Percentiles rank a stretch among this genome's conserved stretches.
These are phyloP conservation scores for Endotricha flammealis DNA, from an alignment of 2,888 invertebrate species.

Conservation along the genomic window DNA sequence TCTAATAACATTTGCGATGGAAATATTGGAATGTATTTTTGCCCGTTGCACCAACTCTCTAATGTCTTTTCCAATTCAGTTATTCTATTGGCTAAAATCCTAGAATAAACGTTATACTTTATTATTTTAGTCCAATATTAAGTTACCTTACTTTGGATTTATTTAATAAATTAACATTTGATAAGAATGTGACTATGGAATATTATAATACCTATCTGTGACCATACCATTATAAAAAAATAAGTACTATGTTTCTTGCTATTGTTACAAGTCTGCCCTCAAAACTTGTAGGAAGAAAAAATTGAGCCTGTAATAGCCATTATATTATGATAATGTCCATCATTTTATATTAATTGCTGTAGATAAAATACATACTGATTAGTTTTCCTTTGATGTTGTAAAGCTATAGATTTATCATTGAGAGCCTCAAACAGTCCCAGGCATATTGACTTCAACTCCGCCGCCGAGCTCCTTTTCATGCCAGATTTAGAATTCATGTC, in stretches of 20 bases:
- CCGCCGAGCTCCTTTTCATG: conserved; percentile 74
- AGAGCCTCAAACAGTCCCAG: conserved; percentile 88
- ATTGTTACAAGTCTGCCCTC: too few species aligned
- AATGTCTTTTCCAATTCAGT: conserved; percentile 89
- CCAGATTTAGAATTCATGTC: conserved; percentile 76
- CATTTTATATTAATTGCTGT: too few species aligned
- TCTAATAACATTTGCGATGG: conserved; percentile 83
- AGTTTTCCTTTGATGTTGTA: conserved; percentile 91
- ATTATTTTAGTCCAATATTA: too few species aligned
- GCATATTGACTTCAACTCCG: conserved; percentile 87
- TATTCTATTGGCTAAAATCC: conserved; percentile 88
- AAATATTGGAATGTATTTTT: conserved; percentile 71
- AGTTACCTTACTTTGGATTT: too few species aligned
- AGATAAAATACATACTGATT: conserved; percentile 82
- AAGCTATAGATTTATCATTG: conserved; percentile 90
- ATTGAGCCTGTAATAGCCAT: too few species aligned
- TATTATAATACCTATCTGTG: too few species aligned
- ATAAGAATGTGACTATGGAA: too few species aligned
- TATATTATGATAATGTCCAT: too few species aligned
- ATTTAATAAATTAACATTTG: too few species aligned
- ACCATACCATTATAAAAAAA: too few species aligned
- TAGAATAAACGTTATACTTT: conserved; percentile 47
- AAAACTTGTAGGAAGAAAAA: too few species aligned
- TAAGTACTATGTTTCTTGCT: too few species aligned
- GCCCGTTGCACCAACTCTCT: conserved; percentile 78